Evolutionary conservation across 1,140 invertebrate species (phyloP).

Genomic region (Augochlora pura): DNA sequence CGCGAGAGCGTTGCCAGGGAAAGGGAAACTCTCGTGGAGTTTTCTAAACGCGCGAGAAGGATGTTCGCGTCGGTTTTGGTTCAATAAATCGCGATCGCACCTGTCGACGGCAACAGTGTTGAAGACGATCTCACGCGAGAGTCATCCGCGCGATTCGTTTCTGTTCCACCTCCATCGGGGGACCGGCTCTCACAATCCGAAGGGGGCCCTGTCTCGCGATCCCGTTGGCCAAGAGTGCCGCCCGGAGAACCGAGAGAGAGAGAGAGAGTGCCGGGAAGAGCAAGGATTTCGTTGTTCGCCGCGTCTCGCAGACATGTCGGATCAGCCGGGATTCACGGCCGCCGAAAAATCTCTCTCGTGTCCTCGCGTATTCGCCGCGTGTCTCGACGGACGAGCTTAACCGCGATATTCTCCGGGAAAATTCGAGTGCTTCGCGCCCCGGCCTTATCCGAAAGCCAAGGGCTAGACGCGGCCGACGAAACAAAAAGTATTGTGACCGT

Average conservation of each 20-base stretch:
- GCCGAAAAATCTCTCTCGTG: neutral
- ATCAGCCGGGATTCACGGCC: slow-evolving; percentile 35
- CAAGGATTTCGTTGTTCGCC: slow-evolving; percentile 49
- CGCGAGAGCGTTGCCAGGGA: too few species aligned
- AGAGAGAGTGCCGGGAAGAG: neutral
- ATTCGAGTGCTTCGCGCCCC: too few species aligned
- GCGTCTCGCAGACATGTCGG: slow-evolving; percentile 45
- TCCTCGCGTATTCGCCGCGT: neutral
- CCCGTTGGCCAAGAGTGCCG: slow-evolving; percentile 21
- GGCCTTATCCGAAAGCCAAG: too few species aligned
- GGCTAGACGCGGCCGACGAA: too few species aligned
- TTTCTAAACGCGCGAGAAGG: too few species aligned
- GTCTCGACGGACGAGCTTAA: neutral
- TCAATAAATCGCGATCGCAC: too few species aligned
- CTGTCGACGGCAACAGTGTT: too few species aligned
- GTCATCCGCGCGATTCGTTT: slow-evolving; percentile 35
- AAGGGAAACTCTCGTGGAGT: too few species aligned
- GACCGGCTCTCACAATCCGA: slow-evolving; percentile 7
- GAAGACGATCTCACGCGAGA: slow-evolving; percentile 35
- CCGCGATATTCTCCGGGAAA: neutral
- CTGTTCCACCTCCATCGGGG: slow-evolving; percentile 46
- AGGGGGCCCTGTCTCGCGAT: slow-evolving; percentile 21
- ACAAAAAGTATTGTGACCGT: neutral
- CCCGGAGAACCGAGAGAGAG: too few species aligned
- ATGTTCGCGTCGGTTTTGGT: too few species aligned